Base-by-base conservation (phyloP, 1,140 invertebrate genomes). In the Batillaria attramentaria region DNA sequence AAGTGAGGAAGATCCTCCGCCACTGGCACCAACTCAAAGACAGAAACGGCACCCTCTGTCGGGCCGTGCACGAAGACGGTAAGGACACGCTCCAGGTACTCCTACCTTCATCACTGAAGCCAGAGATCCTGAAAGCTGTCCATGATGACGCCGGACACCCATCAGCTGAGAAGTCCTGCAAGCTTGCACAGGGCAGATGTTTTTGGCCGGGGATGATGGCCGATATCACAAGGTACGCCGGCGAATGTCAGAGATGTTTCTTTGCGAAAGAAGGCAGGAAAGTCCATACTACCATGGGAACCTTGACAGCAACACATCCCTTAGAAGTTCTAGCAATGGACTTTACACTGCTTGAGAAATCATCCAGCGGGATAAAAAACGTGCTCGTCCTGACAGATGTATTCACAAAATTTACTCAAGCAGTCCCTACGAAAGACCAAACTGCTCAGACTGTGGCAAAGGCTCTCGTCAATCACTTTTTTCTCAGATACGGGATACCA, bases 321-420 rank as follows among this genome's bases (percentile, higher is more conserved):
- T 28, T 62, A 8, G 81, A 82, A 66, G 69, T 82, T 16, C n/a
- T 82, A 13, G 42, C 72, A 18, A 62, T 80, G 6, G 78, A 82
- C 57, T 81, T 78, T 41, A 79, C 78, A n/a, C 57, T 80, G 8
- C 35, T 83, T 10, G 81, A 83, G 65, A 33, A 33, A 16, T 68
- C 60, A 31, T 70, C 24, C 20, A 43, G 50, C 62, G 73, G 73
- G n/a, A 43, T 24, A 41, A 69, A 81, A 62, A 79, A 81, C 65
- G 79, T 81, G 1, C 60, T 81, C 28, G 76, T 83, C 16, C 72
- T 81, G 20, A 83, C 74, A 72, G 81, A 83, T 57, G 70, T 81
- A 4, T 81, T 78, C 66, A 81, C 79, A 6, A 83, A 81, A 42
- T 83, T 46, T 41, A 78, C 75, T 31, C 66, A 73, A n/a, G 79